Conservation (phyloP, 2,888 invertebrate genomes). For the Xiphydria camelus region DNA sequence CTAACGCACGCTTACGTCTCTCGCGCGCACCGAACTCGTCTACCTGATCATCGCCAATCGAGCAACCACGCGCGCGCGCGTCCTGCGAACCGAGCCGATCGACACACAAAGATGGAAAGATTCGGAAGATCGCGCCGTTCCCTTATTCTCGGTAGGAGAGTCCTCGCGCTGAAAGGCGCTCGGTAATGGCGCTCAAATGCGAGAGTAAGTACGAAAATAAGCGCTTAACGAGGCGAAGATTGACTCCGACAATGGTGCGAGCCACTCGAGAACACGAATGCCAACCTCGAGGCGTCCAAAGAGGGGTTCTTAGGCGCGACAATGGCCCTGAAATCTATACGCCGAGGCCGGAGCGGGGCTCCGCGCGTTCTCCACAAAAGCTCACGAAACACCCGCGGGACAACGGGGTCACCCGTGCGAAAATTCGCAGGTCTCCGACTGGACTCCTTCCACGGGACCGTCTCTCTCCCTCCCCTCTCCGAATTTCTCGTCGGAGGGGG, state of each 20-base stretch:
- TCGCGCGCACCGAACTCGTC: no score
- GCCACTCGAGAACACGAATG: conserved; percentile 32
- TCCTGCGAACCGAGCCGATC: no score
- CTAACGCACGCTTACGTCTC: no score
- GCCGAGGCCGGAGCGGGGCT: background rate
- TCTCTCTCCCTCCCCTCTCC: conserved; percentile 19
- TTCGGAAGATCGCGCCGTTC: no score
- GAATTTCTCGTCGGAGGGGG: conserved; percentile 1
- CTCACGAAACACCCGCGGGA: conserved; percentile 25
- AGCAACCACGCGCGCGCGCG: no score
- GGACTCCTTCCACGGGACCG: conserved; percentile 1
- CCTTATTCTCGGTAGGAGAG: background rate
- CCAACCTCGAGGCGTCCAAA: conserved; percentile 22
- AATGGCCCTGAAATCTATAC: conserved; percentile 53
- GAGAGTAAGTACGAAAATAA: conserved; percentile 53
- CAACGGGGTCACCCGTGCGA: conserved; percentile 44
- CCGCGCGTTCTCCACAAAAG: conserved; percentile 19
- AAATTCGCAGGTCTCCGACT: conserved; percentile 47
- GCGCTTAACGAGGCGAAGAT: conserved; percentile 57
- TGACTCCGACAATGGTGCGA: conserved; percentile 48
- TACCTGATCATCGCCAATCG: no score
- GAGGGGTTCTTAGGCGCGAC: conserved; percentile 41
- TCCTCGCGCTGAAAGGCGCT: conserved; percentile 24
- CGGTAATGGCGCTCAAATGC: conserved; percentile 1
- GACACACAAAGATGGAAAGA: no score